Percentiles rank a stretch among this genome's conserved stretches.
These are phyloP conservation scores for Sminthurinus aureus DNA, from an alignment of 2,888 invertebrate species.

Conservation along the genomic window DNA sequence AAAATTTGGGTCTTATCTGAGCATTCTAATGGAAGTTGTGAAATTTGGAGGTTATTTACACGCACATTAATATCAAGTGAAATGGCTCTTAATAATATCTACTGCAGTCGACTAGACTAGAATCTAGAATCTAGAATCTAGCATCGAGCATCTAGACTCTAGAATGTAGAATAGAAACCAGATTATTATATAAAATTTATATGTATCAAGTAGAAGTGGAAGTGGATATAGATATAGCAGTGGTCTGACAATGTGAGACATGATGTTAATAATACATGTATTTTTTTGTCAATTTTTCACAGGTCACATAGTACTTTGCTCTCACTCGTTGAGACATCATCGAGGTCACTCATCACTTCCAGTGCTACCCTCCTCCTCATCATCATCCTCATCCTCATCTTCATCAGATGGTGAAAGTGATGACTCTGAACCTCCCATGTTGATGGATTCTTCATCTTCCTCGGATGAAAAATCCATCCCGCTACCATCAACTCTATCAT, in stretches of 20 bases:
- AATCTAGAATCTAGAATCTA: too few relatives aligned
- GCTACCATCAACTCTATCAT: neutral
- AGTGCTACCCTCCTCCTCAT: slow-evolving; percentile 8
- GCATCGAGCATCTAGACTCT: too few relatives aligned
- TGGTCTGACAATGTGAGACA: too few relatives aligned
- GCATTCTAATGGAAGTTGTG: neutral
- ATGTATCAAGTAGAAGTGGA: too few relatives aligned
- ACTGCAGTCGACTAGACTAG: too few relatives aligned
- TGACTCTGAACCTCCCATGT: neutral
- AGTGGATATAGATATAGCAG: too few relatives aligned
- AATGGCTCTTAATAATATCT: too few relatives aligned
- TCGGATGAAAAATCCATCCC: slow-evolving; percentile 29
- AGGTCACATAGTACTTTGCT: slow-evolving; percentile 60
- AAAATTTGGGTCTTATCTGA: neutral
- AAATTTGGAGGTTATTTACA: neutral
- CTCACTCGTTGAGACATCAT: slow-evolving; percentile 59
- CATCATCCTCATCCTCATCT: slow-evolving; percentile 16
- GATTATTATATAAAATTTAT: too few relatives aligned
- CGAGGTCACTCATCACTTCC: slow-evolving; percentile 56
- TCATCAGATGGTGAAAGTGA: neutral
- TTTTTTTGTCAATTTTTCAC: slow-evolving; percentile 14
- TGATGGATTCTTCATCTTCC: slow-evolving; percentile 9
- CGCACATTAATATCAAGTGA: neutral
- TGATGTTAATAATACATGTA: neutral
- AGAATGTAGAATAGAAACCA: too few relatives aligned